Evolutionary conservation across 1,140 invertebrate genomes (phyloP).

Genomic region (Zaprionus nigranus): DNA sequence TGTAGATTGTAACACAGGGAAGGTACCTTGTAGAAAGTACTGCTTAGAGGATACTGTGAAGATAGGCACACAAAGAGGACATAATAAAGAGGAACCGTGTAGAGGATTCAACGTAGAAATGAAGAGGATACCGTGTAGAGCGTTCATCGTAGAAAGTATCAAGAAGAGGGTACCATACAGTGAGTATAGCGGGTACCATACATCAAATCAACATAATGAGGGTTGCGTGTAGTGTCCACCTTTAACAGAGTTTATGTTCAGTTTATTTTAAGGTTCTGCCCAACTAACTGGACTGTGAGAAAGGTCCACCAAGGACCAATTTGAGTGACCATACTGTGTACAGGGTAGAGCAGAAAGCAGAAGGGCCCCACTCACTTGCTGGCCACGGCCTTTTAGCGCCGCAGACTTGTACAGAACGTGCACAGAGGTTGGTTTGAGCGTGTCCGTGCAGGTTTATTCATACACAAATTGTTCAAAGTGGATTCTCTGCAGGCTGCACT

Average conservation of each 20-base stretch:
- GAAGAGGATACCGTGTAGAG: background rate
- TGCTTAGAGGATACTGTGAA: background rate
- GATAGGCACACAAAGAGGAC: background rate
- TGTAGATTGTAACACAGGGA: background rate
- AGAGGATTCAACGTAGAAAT: no score
- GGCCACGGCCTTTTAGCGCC: background rate
- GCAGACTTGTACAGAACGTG: background rate
- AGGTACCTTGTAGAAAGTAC: background rate
- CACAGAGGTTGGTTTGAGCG: background rate
- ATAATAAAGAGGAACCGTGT: no score
- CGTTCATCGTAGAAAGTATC: background rate
- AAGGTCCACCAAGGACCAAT: background rate
- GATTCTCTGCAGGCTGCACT: conserved; percentile 62
- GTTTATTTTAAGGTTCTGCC: background rate
- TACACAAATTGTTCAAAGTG: conserved; percentile 78
- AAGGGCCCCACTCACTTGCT: background rate
- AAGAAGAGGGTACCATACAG: background rate
- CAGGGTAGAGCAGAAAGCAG: background rate
- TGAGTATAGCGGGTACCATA: background rate
- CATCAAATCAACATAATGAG: no score
- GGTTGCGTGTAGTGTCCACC: no score
- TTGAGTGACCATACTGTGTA: background rate
- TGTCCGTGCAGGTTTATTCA: conserved; percentile 63
- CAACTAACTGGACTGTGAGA: background rate
- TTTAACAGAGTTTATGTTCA: background rate